Evolutionary conservation across 2,888 invertebrate genomes (phyloP).

Genomic region (Augiades crinisus): DNA sequence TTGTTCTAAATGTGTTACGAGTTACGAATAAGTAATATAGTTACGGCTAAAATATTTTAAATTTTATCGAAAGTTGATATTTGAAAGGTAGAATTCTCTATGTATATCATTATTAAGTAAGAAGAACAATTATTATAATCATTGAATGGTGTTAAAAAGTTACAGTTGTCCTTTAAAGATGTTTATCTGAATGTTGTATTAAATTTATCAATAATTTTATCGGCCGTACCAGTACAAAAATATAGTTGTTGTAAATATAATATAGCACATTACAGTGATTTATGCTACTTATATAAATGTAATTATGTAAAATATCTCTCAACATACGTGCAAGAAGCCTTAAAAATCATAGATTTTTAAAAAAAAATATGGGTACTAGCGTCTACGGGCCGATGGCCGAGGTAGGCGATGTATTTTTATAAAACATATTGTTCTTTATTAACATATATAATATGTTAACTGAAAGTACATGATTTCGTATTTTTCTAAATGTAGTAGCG

Average conservation of each 20-base stretch:
- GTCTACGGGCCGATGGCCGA: slow-evolving; percentile 64
- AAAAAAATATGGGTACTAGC: slow-evolving; percentile 73
- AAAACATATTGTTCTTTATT: slow-evolving; percentile 79
- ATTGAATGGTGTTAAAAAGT: slow-evolving; percentile 48
- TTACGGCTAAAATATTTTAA: slow-evolving; percentile 53
- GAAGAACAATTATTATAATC: slow-evolving; percentile 43
- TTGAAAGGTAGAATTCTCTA: slow-evolving; percentile 50
- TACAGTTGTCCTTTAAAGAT: slow-evolving; percentile 56
- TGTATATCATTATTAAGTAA: slow-evolving; percentile 47
- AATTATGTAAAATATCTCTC: slow-evolving; percentile 72
- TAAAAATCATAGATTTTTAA: slow-evolving; percentile 80
- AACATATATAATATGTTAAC: slow-evolving; percentile 80
- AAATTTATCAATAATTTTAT: slow-evolving; percentile 57
- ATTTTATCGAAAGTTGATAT: slow-evolving; percentile 65
- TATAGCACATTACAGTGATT: slow-evolving; percentile 66
- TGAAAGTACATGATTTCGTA: slow-evolving; percentile 79
- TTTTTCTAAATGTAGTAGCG: slow-evolving; percentile 75
- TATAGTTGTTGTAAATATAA: slow-evolving; percentile 69
- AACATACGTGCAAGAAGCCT: slow-evolving; percentile 76
- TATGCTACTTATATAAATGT: slow-evolving; percentile 66
- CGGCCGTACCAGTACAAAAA: slow-evolving; percentile 77
- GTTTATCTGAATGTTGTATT: slow-evolving; percentile 63
- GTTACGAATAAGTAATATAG: slow-evolving; percentile 29
- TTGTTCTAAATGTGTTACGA: slow-evolving; percentile 34
- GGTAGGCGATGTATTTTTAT: slow-evolving; percentile 77